Conservation (phyloP, 1,140 invertebrate species). For the Lysiphlebus fabarum region DNA sequence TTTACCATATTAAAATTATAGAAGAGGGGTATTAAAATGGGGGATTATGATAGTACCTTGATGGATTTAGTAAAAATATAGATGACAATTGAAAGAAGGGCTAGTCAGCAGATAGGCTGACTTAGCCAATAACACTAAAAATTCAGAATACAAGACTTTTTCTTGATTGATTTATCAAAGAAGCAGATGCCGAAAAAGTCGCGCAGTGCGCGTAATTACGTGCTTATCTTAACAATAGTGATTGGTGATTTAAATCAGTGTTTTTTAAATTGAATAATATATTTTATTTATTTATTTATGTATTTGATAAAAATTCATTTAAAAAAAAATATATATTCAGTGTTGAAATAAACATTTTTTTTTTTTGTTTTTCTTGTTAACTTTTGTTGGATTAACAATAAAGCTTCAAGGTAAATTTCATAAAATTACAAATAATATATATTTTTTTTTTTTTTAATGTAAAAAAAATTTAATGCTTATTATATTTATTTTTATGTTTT, state of each 20-base stretch:
- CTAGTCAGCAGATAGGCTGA: conserved; percentile 4
- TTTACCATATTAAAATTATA: not conserved
- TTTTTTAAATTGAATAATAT: no score
- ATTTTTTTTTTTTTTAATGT: conserved; percentile 1
- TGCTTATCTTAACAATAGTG: conserved; percentile 16
- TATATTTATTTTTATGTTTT: no score
- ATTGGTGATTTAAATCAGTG: not conserved
- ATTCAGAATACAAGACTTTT: not conserved
- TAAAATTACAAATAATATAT: conserved; percentile 2
- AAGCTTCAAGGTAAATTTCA: conserved; percentile 9
- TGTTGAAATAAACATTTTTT: no score
- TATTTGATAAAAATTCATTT: no score
- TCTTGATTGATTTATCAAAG: conserved; percentile 14
- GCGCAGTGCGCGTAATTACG: conserved; percentile 16
- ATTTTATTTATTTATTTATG: no score
- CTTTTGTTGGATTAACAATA: not conserved
- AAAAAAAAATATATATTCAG: no score
- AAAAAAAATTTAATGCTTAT: not conserved
- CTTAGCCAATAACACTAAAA: conserved; percentile 4
- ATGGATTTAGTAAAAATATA: not conserved
- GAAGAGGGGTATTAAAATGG: not conserved
- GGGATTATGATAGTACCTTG: not conserved
- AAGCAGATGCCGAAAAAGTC: conserved; percentile 25
- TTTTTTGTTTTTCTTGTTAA: no score
- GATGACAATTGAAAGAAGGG: not conserved